These are phyloP conservation scores for Dermolepida albohirtum DNA, from an alignment of 2,888 invertebrate species.

Conservation along the genomic window DNA sequence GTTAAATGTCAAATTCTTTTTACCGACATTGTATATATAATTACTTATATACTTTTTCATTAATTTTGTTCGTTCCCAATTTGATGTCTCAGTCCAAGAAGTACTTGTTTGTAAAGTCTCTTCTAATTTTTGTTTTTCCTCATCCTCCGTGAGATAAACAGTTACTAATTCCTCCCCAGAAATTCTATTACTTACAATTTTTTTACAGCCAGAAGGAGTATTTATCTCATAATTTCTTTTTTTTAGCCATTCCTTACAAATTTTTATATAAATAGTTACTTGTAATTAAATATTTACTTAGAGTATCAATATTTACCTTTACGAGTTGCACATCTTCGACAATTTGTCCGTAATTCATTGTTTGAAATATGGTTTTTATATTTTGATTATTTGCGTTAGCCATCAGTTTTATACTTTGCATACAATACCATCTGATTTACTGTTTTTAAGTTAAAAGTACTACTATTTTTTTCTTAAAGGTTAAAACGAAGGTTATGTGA, in stretches of 20 bases:
- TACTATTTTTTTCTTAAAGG: neutral
- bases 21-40: neutral
- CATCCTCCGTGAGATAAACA: slow-evolving; percentile 12
- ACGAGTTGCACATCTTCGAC: slow-evolving; percentile 17
- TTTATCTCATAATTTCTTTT: slow-evolving; percentile 19
- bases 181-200: slow-evolving; percentile 4
- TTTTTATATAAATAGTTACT: slow-evolving; percentile 2
- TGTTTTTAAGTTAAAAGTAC: neutral
- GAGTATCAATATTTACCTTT: slow-evolving; percentile 32
- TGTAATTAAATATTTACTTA: neutral
- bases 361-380: slow-evolving; percentile 28
- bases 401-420: too few relatives aligned
- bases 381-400: slow-evolving; percentile 16
- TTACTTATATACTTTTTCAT: slow-evolving; percentile 41
- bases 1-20: slow-evolving; percentile 6
- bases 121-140: slow-evolving; percentile 6
- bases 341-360: slow-evolving; percentile 37
- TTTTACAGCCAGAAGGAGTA: neutral
- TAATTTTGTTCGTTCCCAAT: slow-evolving; percentile 18
- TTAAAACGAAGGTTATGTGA: too few relatives aligned
- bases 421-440: neutral
- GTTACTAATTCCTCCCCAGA: slow-evolving; percentile 17
- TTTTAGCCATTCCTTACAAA: slow-evolving; percentile 27
- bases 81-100: slow-evolving; percentile 13
- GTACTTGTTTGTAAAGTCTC: neutral